These are phyloP conservation scores for Euzetes globulus DNA, from an alignment of 2,888 invertebrate genomes.

Conservation along the genomic window DNA sequence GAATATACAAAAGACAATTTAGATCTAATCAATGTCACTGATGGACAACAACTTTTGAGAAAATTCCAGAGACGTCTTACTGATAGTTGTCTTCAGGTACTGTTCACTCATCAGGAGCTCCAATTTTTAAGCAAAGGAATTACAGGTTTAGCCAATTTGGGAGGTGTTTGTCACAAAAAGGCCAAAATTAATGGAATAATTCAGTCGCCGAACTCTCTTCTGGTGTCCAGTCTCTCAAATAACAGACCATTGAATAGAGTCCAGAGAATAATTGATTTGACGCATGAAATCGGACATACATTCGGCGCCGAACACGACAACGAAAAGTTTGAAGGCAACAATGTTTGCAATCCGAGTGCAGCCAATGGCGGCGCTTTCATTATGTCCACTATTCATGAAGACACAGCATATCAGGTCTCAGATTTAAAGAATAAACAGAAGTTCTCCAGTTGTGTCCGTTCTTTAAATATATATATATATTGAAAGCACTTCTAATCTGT, in stretches of 20 bases:
- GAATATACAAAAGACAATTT: background rate
- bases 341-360: background rate
- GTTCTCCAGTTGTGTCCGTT: background rate
- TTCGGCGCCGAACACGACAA: constrained; percentile 8
- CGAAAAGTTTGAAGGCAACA: background rate
- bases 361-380: background rate
- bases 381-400: background rate
- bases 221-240: background rate
- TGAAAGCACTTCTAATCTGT: background rate
- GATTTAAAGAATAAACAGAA: background rate
- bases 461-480: background rate
- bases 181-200: background rate
- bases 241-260: background rate
- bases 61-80: background rate
- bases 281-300: constrained; percentile 1
- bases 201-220: background rate
- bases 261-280: background rate
- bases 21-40: background rate
- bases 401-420: background rate
- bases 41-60: background rate
- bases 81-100: background rate
- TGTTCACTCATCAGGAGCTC: constrained; percentile 2
- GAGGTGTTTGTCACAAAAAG: background rate
- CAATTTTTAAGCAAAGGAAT: background rate
- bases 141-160: constrained; percentile 6